A percentile compares a stretch with the other conserved stretches of the same genome.
Conservation (phyloP, 2,888 invertebrate species). For the Tortricodes alternella region DNA sequence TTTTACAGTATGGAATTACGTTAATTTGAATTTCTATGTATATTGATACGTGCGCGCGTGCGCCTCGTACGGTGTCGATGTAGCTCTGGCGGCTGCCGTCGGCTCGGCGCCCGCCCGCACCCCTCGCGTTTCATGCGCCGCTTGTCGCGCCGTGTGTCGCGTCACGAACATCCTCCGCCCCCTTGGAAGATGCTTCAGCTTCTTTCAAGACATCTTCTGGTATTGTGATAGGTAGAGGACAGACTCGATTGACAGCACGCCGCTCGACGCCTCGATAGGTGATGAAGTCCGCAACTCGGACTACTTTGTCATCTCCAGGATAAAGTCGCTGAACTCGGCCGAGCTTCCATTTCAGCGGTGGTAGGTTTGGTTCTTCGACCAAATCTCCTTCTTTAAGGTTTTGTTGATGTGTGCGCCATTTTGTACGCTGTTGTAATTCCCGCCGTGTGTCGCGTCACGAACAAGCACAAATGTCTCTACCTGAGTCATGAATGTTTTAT, state of each 20-base stretch:
- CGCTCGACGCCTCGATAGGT: not conserved
- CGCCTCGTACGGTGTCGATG: too few relatives aligned
- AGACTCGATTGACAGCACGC: not conserved
- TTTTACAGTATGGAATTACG: too few relatives aligned
- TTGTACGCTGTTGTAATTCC: constrained; percentile 15
- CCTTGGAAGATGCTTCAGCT: not conserved
- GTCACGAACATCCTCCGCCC: not conserved
- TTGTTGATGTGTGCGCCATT: constrained; percentile 3
- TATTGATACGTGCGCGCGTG: too few relatives aligned
- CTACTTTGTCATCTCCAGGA: not conserved
- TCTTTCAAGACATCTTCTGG: not conserved
- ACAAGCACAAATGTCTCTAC: too few relatives aligned
- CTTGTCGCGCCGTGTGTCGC: not conserved
- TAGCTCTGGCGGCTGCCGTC: not conserved
- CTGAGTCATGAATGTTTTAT: too few relatives aligned
- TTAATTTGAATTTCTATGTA: too few relatives aligned
- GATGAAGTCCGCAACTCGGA: not conserved
- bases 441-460: too few relatives aligned
- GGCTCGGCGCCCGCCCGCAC: not conserved
- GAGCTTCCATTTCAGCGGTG: constrained; percentile 1
- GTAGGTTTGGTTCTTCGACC: not conserved
- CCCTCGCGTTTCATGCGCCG: too few relatives aligned
- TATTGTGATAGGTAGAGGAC: not conserved
- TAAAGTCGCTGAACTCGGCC: not conserved
- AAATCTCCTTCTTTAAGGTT: constrained; percentile 1